These are phyloP conservation scores for Pandemis heparana DNA, from an alignment of 2,888 invertebrate species.

Conservation along the genomic window DNA sequence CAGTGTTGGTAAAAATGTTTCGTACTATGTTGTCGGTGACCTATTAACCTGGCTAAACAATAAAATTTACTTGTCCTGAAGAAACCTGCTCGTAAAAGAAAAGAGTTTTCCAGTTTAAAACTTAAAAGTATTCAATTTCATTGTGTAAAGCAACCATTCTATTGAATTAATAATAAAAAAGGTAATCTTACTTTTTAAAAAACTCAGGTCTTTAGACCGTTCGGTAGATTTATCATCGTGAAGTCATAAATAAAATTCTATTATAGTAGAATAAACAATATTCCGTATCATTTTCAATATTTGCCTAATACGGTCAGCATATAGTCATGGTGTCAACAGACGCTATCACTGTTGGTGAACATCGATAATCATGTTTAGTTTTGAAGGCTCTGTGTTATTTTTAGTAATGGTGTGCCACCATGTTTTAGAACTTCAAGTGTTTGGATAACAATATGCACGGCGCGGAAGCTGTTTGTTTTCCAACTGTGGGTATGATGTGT, in stretches of 20 bases:
- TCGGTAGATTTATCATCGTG: no score
- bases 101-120: not conserved
- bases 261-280: constrained; percentile 13
- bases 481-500: constrained; percentile 20
- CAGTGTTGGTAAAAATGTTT: constrained; percentile 35
- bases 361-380: constrained; percentile 52
- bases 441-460: constrained; percentile 35
- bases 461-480: constrained; percentile 37
- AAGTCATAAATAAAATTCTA: not conserved
- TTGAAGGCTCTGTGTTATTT: constrained; percentile 50
- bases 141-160: not conserved
- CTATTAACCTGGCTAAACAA: constrained; percentile 14
- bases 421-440: constrained; percentile 45
- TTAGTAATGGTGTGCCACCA: constrained; percentile 49
- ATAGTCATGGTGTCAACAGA: constrained; percentile 43
- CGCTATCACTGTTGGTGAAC: constrained; percentile 45
- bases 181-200: no score
- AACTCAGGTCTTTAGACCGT: no score
- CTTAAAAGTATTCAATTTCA: not conserved
- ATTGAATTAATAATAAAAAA: no score
- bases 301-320: constrained; percentile 19
- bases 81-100: not conserved
- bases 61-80: not conserved
- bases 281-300: constrained; percentile 28
- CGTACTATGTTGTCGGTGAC: constrained; percentile 25